Percentiles rank a stretch among this genome's conserved stretches.
Evolutionary conservation across 2,797 vertebrate genomes (phyloP).

Genomic region (Sebastes matsubarae): DNA sequence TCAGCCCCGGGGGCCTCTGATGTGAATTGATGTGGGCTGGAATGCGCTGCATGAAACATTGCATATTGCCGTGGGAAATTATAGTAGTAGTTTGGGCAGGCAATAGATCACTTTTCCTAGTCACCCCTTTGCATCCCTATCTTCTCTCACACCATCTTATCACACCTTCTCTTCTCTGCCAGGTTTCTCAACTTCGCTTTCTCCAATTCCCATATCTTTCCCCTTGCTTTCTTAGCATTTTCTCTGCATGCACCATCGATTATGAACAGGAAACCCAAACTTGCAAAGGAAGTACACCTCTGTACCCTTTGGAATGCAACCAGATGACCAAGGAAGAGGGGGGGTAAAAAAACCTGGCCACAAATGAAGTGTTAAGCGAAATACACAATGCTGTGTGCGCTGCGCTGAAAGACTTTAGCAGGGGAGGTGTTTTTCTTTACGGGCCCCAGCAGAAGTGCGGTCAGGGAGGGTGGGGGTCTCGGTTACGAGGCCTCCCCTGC

Average conservation of each 20-base stretch:
- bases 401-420: constrained; percentile 65
- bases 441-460: constrained; percentile 56
- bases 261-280: constrained; percentile 67
- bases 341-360: constrained; percentile 12
- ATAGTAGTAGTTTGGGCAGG: background rate
- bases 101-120: background rate
- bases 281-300: constrained; percentile 63
- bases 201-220: constrained; percentile 31
- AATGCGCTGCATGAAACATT: constrained; percentile 20
- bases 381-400: constrained; percentile 78
- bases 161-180: background rate
- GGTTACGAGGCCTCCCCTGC: constrained; percentile 61
- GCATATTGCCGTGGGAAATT: constrained; percentile 4
- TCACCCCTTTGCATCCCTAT: constrained; percentile 12
- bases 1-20: constrained; percentile 1
- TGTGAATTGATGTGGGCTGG: constrained; percentile 21
- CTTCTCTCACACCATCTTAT: background rate
- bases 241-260: constrained; percentile 59
- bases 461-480: constrained; percentile 34
- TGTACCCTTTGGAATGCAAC: constrained; percentile 69
- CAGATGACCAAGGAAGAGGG: constrained; percentile 65
- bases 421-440: constrained; percentile 73
- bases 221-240: constrained; percentile 16
- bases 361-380: constrained; percentile 85
- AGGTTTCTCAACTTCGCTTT: background rate